Evolutionary conservation across 2,113 vertebrate species (phyloP).

Genomic region (Planiliza haematocheilus): DNA sequence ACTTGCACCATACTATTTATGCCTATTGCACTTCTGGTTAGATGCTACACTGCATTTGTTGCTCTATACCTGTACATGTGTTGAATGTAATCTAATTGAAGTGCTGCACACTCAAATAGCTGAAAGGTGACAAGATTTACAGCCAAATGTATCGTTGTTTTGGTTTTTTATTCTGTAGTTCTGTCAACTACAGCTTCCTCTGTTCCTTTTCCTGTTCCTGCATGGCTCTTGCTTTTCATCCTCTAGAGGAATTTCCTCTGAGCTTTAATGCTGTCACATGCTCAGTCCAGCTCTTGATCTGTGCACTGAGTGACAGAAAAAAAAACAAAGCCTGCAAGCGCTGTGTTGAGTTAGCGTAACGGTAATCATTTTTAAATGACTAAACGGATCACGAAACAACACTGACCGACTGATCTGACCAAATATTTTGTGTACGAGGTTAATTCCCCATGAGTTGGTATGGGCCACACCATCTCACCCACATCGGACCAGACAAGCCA

Average conservation of each 20-base stretch:
- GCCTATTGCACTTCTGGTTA: too few relatives aligned
- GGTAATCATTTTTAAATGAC: conserved; percentile 15
- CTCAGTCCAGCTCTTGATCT: conserved; percentile 63
- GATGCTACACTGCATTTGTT: too few relatives aligned
- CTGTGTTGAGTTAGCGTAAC: conserved; percentile 31
- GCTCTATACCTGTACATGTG: too few relatives aligned
- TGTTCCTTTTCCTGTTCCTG: conserved; percentile 32
- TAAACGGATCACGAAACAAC: conserved; percentile 7
- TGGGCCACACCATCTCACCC: background rate
- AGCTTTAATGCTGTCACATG: conserved; percentile 77
- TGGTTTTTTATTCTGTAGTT: conserved; percentile 24
- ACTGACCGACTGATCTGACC: too few relatives aligned
- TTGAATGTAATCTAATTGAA: too few relatives aligned
- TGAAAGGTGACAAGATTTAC: too few relatives aligned
- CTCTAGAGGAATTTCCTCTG: conserved; percentile 74
- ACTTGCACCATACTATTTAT: too few relatives aligned
- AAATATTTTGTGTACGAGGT: too few relatives aligned
- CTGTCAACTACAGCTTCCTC: conserved; percentile 46
- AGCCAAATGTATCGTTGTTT: background rate
- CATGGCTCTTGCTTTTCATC: conserved; percentile 57
- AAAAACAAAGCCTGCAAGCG: conserved; percentile 56
- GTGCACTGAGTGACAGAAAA: conserved; percentile 58
- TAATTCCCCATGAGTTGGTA: too few relatives aligned
- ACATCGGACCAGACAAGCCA: conserved; percentile 4
- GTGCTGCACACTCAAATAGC: too few relatives aligned